phyloP scores from a whole-genome alignment of 2,113 vertebrate species.

The Cettia cetti region DNA sequence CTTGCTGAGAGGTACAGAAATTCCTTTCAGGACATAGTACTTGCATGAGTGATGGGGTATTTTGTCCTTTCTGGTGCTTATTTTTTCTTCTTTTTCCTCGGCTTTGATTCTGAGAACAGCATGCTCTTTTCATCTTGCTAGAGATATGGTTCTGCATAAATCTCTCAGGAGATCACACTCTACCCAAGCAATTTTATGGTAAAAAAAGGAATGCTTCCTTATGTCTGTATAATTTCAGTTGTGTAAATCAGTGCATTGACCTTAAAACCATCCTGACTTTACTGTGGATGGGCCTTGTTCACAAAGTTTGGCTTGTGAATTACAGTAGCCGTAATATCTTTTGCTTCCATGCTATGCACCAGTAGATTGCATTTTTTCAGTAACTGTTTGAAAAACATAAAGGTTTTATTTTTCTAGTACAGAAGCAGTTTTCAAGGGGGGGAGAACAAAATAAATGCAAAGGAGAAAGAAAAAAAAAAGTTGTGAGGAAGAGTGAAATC shows the following conservation, averaged over 20 bases:
- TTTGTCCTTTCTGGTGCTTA: slow-evolving; percentile 47
- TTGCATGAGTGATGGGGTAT: neutral
- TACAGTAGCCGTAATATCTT: neutral
- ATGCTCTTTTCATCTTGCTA: slow-evolving; percentile 64
- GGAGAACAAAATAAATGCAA: neutral
- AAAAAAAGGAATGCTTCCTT: slow-evolving; percentile 1
- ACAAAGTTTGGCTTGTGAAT: slow-evolving; percentile 36
- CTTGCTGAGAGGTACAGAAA: slow-evolving; percentile 27
- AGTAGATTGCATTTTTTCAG: neutral
- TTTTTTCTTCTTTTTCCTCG: slow-evolving; percentile 40
- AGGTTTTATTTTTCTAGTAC: neutral
- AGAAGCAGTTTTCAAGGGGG: neutral
- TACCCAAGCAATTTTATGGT: slow-evolving; percentile 21
- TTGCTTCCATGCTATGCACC: neutral
- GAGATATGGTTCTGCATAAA: slow-evolving; percentile 65
- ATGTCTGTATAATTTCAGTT: slow-evolving; percentile 47
- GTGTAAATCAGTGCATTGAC: slow-evolving; percentile 45
- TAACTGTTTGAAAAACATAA: neutral
- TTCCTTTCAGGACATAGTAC: neutral
- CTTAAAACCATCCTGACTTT: slow-evolving; percentile 19
- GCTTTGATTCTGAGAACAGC: slow-evolving; percentile 66
- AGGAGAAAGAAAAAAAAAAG: neutral
- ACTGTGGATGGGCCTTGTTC: neutral
- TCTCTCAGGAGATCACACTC: slow-evolving; percentile 53
- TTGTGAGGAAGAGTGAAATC: neutral